phyloP scores from a whole-genome alignment of 1,140 invertebrate genomes.

The Ptiloglossa arizonensis region DNA sequence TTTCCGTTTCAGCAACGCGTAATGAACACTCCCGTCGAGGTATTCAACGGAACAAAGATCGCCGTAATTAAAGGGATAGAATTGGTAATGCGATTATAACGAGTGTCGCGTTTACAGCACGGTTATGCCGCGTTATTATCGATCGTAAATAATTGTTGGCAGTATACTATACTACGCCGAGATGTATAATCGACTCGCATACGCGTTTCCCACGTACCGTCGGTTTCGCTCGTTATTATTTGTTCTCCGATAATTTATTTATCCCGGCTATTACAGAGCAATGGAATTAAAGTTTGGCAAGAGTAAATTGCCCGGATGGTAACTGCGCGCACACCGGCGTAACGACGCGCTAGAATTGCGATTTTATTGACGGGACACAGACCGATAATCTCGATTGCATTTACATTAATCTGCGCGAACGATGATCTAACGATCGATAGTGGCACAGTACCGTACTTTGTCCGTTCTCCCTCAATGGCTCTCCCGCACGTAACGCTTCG shows the following conservation, averaged over 20 bases:
- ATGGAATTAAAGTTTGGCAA: constrained; percentile 7
- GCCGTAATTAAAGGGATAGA: constrained; percentile 9
- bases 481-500: not conserved
- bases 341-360: constrained; percentile 11
- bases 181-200: not conserved
- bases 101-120: not conserved
- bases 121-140: constrained; percentile 12
- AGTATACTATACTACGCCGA: not conserved
- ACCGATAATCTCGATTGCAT: constrained; percentile 36
- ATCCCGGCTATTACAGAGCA: not conserved
- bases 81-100: constrained; percentile 28
- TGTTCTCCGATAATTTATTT: constrained; percentile 28
- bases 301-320: not conserved
- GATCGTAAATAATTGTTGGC: constrained; percentile 31
- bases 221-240: constrained; percentile 24
- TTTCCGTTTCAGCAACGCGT: not conserved
- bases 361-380: constrained; percentile 34
- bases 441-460: not conserved
- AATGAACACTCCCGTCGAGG: not conserved
- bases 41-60: constrained; percentile 9
- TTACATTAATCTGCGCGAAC: constrained; percentile 28
- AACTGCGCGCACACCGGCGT: not conserved
- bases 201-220: too few relatives aligned
- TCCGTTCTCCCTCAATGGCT: not conserved
- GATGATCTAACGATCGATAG: not conserved